Evolutionary conservation across 2,888 invertebrate species (phyloP).

Genomic region (Xestia xanthographa): DNA sequence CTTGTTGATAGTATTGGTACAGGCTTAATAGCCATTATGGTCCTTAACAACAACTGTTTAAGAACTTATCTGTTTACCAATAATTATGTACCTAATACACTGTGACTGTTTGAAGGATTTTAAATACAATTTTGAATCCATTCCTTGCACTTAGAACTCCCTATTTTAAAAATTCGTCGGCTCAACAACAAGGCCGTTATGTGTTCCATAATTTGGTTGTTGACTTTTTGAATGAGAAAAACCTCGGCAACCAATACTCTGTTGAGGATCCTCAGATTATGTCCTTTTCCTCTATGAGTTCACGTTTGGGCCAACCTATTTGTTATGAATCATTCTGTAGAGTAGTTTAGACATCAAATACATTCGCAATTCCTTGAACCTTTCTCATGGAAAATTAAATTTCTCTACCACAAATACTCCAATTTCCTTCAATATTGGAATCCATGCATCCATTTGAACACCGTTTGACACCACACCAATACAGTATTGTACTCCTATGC

Average conservation of each 20-base stretch:
- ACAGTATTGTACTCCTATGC: constrained; percentile 57
- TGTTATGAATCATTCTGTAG: background rate
- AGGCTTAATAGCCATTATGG: background rate
- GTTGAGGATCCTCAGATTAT: background rate
- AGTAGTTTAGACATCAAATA: background rate
- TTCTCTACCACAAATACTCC: constrained; percentile 49
- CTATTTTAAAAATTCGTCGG: too few species aligned
- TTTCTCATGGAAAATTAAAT: constrained; percentile 49
- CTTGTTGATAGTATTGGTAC: background rate
- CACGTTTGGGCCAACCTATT: too few species aligned
- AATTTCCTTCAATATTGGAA: constrained; percentile 50
- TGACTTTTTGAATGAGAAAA: background rate
- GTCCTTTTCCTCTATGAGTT: background rate
- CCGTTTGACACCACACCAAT: constrained; percentile 53
- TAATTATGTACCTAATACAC: background rate
- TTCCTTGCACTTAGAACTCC: too few species aligned
- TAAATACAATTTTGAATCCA: background rate
- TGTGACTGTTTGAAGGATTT: background rate
- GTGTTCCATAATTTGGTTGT: background rate
- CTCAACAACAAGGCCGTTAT: background rate
- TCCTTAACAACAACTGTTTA: background rate
- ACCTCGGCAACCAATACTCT: background rate
- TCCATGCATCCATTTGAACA: constrained; percentile 56
- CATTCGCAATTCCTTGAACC: background rate
- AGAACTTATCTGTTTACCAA: background rate